These are phyloP conservation scores for Euspilapteryx auroguttella DNA, from an alignment of 2,888 invertebrate genomes.

Conservation along the genomic window DNA sequence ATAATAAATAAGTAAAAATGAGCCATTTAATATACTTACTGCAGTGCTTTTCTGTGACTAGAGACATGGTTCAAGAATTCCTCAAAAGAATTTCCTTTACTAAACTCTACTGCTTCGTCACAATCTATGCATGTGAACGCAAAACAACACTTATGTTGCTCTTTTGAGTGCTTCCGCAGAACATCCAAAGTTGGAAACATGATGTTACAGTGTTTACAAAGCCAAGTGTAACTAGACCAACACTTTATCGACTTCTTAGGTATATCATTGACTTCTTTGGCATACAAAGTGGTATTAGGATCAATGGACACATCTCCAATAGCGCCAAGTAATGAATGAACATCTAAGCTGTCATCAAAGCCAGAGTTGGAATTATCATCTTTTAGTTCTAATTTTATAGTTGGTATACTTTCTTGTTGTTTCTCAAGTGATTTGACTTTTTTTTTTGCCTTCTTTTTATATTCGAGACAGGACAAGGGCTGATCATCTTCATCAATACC, in stretches of 20 bases:
- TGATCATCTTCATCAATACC: neutral
- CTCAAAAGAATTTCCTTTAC: too few species aligned
- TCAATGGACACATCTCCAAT: constrained; percentile 19
- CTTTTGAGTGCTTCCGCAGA: constrained; percentile 62
- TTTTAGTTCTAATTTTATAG: constrained; percentile 4
- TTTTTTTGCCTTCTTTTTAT: too few species aligned
- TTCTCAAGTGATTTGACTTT: neutral
- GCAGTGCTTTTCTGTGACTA: constrained; percentile 63
- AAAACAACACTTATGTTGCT: constrained; percentile 63
- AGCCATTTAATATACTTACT: too few species aligned
- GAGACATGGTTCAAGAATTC: constrained; percentile 67
- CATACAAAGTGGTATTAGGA: constrained; percentile 27
- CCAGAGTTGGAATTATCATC: constrained; percentile 1
- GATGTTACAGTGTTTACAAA: constrained; percentile 35
- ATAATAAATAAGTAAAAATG: too few species aligned
- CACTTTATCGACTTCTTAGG: constrained; percentile 17
- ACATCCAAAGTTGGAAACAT: constrained; percentile 33
- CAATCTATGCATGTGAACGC: constrained; percentile 70
- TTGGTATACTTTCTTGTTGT: neutral
- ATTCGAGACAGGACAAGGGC: neutral
- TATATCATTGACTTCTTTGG: constrained; percentile 26
- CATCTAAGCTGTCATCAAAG: constrained; percentile 20
- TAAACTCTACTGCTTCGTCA: constrained; percentile 52
- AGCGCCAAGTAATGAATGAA: constrained; percentile 33
- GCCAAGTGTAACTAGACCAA: constrained; percentile 47